Base-by-base conservation (phyloP, 2,797 vertebrate species). In the Tolypeutes matacus region DNA sequence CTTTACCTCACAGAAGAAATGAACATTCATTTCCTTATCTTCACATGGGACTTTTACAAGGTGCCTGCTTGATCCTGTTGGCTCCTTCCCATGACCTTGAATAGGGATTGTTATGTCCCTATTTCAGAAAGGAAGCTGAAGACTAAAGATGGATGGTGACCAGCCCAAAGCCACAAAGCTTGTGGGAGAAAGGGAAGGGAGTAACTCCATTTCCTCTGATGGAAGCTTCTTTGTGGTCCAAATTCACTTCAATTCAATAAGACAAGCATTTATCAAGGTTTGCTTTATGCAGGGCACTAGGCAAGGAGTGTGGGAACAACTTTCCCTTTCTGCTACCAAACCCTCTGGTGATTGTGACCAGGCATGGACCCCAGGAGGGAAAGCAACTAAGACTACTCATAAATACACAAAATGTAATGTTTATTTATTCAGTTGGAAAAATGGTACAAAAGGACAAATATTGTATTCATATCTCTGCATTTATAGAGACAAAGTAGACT, bases 91-190 rank as follows among this genome's bases (percentile, higher is more conserved):
- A 12, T 46, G 36, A 49, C 6, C 20, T n/a, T 85, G 34, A 89
- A 87, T 7, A 60, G 39, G 11, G 13, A 64, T 75, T 82, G 12
- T 36, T 77, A 62, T 31, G 17, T 6, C 49, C 42, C 34, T 85
- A 93, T 96, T 93, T 60, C 77, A 95, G 92, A 75, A 89, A 90
- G 56, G 31, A 70, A 90, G 3, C 36, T 51, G 11, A 56, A 51
- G 6, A 36, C 39, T 34, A 36, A 53, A 87, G 51, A 51, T 49
- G 78, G 34, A 9, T 36, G 87, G 72, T 60, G 42, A 84, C n/a
- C 29, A 81, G 25, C 11, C 60, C 77, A 82, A 90, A 90, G 21
- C 36, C 94, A 86, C 51, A 15, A 1, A 9, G 21, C 51, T 90
- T n/a, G 15, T 65, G 46, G 58, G 23, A 8, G 3, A 17, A 13